Evolutionary conservation across 2,888 invertebrate genomes (phyloP), one percentile per base, ranked within the genome.

Genomic region (Nycteola revayana): DNA sequence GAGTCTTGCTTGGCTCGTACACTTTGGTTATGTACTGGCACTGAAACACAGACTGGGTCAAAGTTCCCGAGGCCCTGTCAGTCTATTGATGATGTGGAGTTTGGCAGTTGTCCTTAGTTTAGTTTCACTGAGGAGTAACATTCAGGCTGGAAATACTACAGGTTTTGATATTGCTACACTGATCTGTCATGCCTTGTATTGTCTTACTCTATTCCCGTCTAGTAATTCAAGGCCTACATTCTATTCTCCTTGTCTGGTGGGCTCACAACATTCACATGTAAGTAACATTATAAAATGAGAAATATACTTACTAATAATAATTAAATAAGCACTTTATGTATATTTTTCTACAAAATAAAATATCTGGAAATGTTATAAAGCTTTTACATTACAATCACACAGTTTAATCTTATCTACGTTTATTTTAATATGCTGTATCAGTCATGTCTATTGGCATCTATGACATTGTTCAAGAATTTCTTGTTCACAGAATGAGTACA

Each of bases 1-100:
- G 67, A 92, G 93, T 49, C 75, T 96, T 27, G 90, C 94, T 27
- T 97, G 97, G 97, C 81, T 94, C 32, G 90, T 95, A 9, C 97
- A 98, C 78, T 92, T 94, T 55, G 91, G 94, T 46, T 95, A 93
- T 78, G 90, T 91, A 55, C 80, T 95, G 51, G 92, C 93, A 2
- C 75, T 95, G 34, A 92, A 93, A 53, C 90, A 89, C 55, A 88
- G 92, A 50, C 79, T 93, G 23, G 90, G 91, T 0, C 68, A 91
- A 42, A 94, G 93, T 80, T 90, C 94, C 42, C 88, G 96, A 24
- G 97, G 97, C 0, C 94, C 96, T 0, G 80, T 92, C 6, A 64
- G 90, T 4, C 88, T 94, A 38, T 83, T 94, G 40, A 83, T 94
- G 1, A 63, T 94, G 14, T 95, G 95, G 94, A 81, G 92, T 35